These are phyloP conservation scores for Zele albiditarsus DNA, from an alignment of 2,888 invertebrate genomes.

Conservation along the genomic window DNA sequence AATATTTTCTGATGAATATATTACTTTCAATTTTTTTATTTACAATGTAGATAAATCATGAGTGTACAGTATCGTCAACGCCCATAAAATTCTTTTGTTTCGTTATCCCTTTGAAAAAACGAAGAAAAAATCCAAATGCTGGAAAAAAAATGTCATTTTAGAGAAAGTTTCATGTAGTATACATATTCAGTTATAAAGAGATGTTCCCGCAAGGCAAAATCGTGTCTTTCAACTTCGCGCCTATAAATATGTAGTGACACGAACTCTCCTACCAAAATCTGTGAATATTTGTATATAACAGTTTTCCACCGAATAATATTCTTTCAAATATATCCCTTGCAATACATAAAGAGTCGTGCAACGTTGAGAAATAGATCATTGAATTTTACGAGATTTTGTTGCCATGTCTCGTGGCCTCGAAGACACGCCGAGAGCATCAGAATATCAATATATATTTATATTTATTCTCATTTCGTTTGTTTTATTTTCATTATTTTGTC, in stretches of 20 bases:
- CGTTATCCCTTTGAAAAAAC: background rate
- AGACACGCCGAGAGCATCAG: background rate
- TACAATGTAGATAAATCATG: background rate
- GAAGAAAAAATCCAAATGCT: background rate
- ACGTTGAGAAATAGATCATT: background rate
- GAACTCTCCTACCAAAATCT: conserved; percentile 33
- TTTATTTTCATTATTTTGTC: too few relatives aligned
- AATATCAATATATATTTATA: background rate
- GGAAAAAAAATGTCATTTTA: conserved; percentile 13
- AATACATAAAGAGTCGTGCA: background rate
- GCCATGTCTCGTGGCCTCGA: background rate
- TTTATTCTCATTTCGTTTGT: background rate
- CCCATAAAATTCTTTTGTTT: too few relatives aligned
- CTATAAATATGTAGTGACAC: conserved; percentile 36
- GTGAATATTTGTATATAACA: conserved; percentile 23
- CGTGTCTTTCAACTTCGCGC: conserved; percentile 34
- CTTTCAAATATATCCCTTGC: background rate
- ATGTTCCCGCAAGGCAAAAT: conserved; percentile 25
- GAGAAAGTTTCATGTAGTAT: conserved; percentile 23
- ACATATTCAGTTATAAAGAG: background rate
- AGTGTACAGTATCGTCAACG: background rate
- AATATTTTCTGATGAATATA: too few relatives aligned
- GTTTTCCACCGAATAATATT: conserved; percentile 10
- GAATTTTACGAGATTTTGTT: background rate
- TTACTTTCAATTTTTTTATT: too few relatives aligned